phyloP scores from a whole-genome alignment of 2,888 invertebrate species.

The Phrixothrix hirtus region DNA sequence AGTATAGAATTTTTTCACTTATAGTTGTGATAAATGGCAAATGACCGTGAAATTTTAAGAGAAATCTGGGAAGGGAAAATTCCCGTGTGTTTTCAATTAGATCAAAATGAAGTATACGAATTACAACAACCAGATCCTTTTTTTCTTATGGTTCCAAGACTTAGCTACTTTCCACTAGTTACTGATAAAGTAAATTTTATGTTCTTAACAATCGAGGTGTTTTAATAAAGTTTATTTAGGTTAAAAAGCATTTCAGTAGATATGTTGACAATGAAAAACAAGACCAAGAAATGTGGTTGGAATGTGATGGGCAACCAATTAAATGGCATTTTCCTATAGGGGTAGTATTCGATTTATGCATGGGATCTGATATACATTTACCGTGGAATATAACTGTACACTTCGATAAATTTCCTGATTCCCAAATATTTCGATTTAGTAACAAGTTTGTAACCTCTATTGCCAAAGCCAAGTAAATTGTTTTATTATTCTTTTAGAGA shows the following conservation, averaged over 20 bases:
- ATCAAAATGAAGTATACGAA: slow-evolving; percentile 85
- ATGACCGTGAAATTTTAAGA: slow-evolving; percentile 91
- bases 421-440: slow-evolving; percentile 81
- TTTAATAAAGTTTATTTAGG: too few relatives aligned
- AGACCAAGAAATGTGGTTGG: slow-evolving; percentile 92
- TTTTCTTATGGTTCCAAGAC: slow-evolving; percentile 89
- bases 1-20: too few relatives aligned
- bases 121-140: slow-evolving; percentile 90
- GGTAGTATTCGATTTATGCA: slow-evolving; percentile 85
- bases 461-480: too few relatives aligned
- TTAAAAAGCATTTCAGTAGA: slow-evolving; percentile 84
- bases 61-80: slow-evolving; percentile 96
- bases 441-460: slow-evolving; percentile 66
- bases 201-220: too few relatives aligned
- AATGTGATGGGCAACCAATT: slow-evolving; percentile 86
- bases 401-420: slow-evolving; percentile 92
- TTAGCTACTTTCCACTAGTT: slow-evolving; percentile 93
- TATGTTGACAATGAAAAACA: slow-evolving; percentile 80
- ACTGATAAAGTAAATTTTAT: slow-evolving; percentile 84
- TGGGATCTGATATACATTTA: slow-evolving; percentile 68
- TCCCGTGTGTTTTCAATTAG: slow-evolving; percentile 89
- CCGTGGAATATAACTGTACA: slow-evolving; percentile 96
- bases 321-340: slow-evolving; percentile 91
- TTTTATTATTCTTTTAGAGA: too few relatives aligned
- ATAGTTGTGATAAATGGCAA: slow-evolving; percentile 80